Percentiles rank a stretch among this genome's conserved stretches.
phyloP scores from a whole-genome alignment of 2,888 invertebrate genomes.

The Drosophila borealis region DNA sequence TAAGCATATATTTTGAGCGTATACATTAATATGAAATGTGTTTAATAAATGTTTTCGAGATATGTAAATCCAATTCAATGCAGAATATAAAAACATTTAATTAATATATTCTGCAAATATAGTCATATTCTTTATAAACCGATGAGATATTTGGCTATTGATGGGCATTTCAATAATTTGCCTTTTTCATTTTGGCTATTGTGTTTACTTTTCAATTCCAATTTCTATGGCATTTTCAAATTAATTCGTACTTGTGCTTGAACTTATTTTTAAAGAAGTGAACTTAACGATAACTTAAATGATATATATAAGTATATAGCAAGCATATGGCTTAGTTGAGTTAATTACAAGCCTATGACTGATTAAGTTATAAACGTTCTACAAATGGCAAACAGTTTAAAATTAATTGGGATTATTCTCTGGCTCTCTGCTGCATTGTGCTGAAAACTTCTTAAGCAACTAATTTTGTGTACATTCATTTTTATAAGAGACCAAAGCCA shows the following conservation, averaged over 20 bases:
- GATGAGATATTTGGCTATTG: constrained; percentile 33
- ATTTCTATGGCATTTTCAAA: constrained; percentile 35
- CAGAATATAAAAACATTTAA: neutral
- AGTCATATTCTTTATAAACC: neutral
- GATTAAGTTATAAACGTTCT: constrained; percentile 55
- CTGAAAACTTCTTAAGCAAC: too few relatives aligned
- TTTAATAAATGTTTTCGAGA: constrained; percentile 43
- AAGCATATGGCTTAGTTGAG: constrained; percentile 59
- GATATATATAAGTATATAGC: constrained; percentile 38
- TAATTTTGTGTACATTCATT: too few relatives aligned
- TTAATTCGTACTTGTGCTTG: constrained; percentile 20
- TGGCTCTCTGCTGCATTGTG: neutral
- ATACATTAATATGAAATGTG: constrained; percentile 22
- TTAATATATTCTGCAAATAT: neutral
- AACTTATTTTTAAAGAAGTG: constrained; percentile 6
- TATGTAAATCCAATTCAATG: constrained; percentile 35
- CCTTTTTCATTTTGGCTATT: constrained; percentile 8
- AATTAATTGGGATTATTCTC: constrained; percentile 25
- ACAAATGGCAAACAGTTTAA: constrained; percentile 67
- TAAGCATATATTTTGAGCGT: constrained; percentile 52
- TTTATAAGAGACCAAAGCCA: neutral
- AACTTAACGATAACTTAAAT: constrained; percentile 25
- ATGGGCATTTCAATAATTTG: constrained; percentile 1
- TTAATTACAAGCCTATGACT: constrained; percentile 59
- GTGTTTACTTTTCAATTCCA: constrained; percentile 19